Percentiles rank a stretch among this genome's conserved stretches.
phyloP scores from a whole-genome alignment of 2,797 vertebrate species.

The Myotis findleyi region DNA sequence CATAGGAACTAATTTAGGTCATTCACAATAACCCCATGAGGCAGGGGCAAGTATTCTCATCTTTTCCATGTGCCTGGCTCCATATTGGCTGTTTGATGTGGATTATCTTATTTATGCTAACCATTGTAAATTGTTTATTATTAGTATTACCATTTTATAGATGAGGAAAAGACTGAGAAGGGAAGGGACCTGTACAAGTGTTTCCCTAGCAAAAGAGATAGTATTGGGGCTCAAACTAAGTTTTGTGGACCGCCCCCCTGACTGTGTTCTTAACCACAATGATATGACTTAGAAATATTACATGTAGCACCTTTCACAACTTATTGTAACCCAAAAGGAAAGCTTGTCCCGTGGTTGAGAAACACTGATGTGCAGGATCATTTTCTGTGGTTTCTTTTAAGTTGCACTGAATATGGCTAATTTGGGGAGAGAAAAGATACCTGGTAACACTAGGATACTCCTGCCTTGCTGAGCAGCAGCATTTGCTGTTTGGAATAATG shows the following conservation, averaged over 20 bases:
- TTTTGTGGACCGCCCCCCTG: neutral
- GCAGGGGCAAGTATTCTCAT: neutral
- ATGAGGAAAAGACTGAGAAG: neutral
- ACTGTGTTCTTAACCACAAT: neutral
- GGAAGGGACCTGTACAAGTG: neutral
- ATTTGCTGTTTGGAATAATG: conserved; percentile 60
- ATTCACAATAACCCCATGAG: neutral
- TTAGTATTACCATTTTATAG: neutral
- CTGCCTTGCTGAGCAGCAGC: neutral
- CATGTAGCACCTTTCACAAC: neutral
- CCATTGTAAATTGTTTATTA: neutral
- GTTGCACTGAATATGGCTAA: neutral
- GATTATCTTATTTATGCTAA: neutral
- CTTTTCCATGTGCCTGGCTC: neutral
- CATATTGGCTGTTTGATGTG: neutral
- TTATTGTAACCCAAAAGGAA: neutral
- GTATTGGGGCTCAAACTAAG: neutral
- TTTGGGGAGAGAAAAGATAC: conserved; percentile 32
- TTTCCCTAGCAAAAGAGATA: neutral
- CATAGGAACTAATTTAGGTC: neutral
- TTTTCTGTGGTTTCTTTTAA: neutral
- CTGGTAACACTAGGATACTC: conserved; percentile 15
- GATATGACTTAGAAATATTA: conserved; percentile 6
- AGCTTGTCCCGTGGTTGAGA: neutral
- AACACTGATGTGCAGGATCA: neutral